phyloP scores from a whole-genome alignment of 2,888 invertebrate genomes.

The Xestia ashworthii region DNA sequence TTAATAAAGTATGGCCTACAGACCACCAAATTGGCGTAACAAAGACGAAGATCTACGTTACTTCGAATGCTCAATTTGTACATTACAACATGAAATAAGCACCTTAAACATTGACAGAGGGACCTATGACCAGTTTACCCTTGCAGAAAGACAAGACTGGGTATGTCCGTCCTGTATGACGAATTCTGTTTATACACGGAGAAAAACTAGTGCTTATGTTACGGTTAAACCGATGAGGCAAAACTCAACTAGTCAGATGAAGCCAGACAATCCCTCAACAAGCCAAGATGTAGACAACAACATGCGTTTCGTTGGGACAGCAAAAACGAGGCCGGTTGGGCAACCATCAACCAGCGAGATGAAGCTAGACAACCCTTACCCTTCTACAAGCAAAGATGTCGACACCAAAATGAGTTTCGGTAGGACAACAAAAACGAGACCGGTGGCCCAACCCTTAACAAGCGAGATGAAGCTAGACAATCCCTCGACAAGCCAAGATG shows the following conservation, averaged over 20 bases:
- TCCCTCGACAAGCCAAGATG: neutral
- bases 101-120: constrained; percentile 1
- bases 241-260: neutral
- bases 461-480: neutral
- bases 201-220: neutral
- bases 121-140: constrained; percentile 2
- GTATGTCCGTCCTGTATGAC: constrained; percentile 5
- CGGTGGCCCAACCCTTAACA: neutral
- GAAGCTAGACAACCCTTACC: no score
- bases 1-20: constrained; percentile 15
- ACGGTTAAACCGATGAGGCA: neutral
- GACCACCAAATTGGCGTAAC: neutral
- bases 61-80: constrained; percentile 26
- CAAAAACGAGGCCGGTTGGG: neutral
- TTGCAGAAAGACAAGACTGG: constrained; percentile 14
- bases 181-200: neutral
- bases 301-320: no score
- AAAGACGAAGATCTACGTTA: constrained; percentile 2
- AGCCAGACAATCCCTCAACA: neutral
- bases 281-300: neutral
- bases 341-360: neutral
- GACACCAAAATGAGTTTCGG: neutral
- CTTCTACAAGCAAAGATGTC: neutral
- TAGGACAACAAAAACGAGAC: neutral
- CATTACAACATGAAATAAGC: constrained; percentile 27